A percentile compares a stretch with the other conserved stretches of the same genome.
These are phyloP conservation scores for Gryon sp. DNA, from an alignment of 1,140 invertebrate genomes.

Conservation along the genomic window DNA sequence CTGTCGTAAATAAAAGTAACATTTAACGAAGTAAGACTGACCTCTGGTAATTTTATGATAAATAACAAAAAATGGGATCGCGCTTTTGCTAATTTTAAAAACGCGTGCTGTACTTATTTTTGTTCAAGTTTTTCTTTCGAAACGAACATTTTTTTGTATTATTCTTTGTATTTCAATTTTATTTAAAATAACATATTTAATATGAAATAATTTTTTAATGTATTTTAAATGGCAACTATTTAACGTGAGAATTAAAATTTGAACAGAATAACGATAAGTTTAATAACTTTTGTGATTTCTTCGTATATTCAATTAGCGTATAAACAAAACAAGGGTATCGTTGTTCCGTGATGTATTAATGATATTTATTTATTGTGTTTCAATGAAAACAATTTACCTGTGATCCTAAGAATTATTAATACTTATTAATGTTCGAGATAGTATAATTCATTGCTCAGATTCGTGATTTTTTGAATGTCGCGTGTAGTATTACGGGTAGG, in stretches of 20 bases:
- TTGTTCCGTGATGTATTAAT: conserved; percentile 33
- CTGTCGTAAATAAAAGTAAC: conserved; percentile 27
- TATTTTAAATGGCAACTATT: no score
- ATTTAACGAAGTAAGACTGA: conserved; percentile 56
- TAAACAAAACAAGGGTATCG: conserved; percentile 21
- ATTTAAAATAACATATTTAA: no score
- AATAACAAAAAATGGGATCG: conserved; percentile 44
- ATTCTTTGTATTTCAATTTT: neutral
- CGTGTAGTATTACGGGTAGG: conserved; percentile 41
- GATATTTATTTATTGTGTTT: conserved; percentile 51
- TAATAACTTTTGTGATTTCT: neutral
- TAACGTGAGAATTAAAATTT: neutral
- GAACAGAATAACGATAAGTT: neutral
- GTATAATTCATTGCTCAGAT: conserved; percentile 47
- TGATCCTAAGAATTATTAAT: conserved; percentile 43
- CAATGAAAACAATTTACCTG: conserved; percentile 48
- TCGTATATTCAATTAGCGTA: conserved; percentile 7
- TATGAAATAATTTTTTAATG: no score
- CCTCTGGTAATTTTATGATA: conserved; percentile 42
- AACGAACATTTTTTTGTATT: neutral
- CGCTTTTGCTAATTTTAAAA: conserved; percentile 28
- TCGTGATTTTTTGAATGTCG: conserved; percentile 45
- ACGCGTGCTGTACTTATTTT: conserved; percentile 48
- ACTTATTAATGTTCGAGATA: conserved; percentile 56
- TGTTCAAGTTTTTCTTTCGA: conserved; percentile 17